Percentiles rank a stretch among this genome's conserved stretches.
Evolutionary conservation across 2,113 vertebrate genomes (phyloP).

Genomic region (Haliaeetus leucogaster): DNA sequence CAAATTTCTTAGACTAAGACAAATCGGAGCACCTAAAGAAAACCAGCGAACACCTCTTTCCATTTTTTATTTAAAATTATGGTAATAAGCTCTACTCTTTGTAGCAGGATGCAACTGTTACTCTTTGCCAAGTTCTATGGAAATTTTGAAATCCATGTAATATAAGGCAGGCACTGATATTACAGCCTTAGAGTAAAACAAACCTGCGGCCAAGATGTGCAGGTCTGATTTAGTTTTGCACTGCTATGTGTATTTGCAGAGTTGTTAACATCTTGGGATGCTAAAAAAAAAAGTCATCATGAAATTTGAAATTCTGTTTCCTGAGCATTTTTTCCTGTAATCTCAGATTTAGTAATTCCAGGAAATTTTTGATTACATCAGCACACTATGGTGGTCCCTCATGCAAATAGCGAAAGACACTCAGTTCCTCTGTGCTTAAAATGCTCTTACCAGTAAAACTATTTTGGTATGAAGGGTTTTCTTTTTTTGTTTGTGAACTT

Average conservation of each 20-base stretch:
- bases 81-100: not conserved
- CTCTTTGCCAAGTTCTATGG: not conserved
- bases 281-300: not conserved
- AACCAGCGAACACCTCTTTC: not conserved
- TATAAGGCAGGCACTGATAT: not conserved
- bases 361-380: not conserved
- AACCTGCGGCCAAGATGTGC: not conserved
- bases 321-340: not conserved
- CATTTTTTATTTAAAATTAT: not conserved
- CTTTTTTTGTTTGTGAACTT: not conserved
- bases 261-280: not conserved
- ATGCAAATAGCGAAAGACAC: not conserved
- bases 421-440: not conserved
- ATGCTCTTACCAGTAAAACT: not conserved
- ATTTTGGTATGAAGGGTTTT: not conserved
- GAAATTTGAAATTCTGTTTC: not conserved
- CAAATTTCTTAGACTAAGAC: not conserved
- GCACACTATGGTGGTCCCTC: not conserved
- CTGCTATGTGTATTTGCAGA: not conserved
- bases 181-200: not conserved
- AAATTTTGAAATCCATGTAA: not conserved
- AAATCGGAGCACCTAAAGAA: not conserved
- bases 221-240: not conserved
- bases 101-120: not conserved
- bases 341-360: not conserved